Conservation (phyloP, 2,888 invertebrate species). For the Hydroisotoma schaefferi region DNA sequence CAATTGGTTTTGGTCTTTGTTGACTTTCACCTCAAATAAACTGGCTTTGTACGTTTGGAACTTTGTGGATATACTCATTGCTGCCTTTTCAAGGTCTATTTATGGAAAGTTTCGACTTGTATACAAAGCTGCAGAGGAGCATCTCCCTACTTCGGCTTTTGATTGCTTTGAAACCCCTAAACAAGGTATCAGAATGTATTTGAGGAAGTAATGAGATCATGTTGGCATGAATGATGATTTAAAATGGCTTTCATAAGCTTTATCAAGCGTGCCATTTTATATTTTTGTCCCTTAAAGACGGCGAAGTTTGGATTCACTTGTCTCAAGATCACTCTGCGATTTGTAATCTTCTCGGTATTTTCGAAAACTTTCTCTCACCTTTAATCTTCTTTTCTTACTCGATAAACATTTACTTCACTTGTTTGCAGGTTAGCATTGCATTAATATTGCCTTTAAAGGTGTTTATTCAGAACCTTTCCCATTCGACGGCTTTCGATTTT, state of each 20-base stretch:
- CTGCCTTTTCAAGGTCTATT: background rate
- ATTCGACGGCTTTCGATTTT: too few relatives aligned
- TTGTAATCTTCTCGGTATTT: constrained; percentile 19
- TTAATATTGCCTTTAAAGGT: background rate
- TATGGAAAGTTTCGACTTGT: background rate
- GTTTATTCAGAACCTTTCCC: background rate
- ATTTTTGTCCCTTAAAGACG: constrained; percentile 16
- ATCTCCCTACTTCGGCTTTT: too few relatives aligned
- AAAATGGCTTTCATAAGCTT: too few relatives aligned
- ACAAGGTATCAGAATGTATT: too few relatives aligned
- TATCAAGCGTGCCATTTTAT: background rate
- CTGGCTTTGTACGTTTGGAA: background rate
- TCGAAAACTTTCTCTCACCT: constrained; percentile 27
- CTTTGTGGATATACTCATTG: background rate
- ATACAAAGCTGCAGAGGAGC: background rate
- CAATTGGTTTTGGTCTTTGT: background rate
- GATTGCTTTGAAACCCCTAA: too few relatives aligned
- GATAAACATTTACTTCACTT: constrained; percentile 31
- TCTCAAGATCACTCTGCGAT: constrained; percentile 29
- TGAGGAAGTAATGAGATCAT: too few relatives aligned
- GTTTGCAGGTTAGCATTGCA: constrained; percentile 28
- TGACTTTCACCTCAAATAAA: background rate
- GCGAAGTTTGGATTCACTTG: constrained; percentile 31
- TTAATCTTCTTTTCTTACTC: constrained; percentile 30
- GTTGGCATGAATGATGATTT: too few relatives aligned